Percentiles rank a stretch among this genome's conserved stretches.
These are phyloP conservation scores for Tarsius wallacei DNA, from an alignment of 2,797 vertebrate species.

Conservation along the genomic window DNA sequence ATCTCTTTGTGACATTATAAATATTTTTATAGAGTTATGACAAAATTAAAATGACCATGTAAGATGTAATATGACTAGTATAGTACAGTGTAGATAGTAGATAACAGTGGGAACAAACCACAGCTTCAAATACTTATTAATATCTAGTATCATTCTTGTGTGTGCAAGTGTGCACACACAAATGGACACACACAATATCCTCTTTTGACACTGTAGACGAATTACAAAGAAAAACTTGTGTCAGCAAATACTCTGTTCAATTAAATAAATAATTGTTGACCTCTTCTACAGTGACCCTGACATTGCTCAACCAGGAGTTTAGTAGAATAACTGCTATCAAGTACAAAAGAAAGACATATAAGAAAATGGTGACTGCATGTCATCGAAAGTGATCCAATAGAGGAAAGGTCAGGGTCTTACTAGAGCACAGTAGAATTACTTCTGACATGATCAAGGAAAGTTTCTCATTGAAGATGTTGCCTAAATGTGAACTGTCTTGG, in stretches of 20 bases:
- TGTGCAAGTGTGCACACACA: neutral
- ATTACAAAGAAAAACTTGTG: neutral
- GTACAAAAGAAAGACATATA: neutral
- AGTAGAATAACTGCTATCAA: neutral
- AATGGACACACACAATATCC: fast-evolving
- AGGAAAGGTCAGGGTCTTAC: neutral
- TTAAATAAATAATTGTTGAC: neutral
- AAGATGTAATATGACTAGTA: neutral
- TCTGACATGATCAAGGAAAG: neutral
- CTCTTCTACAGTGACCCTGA: neutral
- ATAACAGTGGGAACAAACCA: neutral
- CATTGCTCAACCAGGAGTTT: neutral
- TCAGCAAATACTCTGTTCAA: neutral
- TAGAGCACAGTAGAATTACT: neutral
- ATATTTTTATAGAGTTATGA: neutral
- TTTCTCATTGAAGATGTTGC: neutral
- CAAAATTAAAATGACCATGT: neutral
- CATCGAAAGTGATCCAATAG: neutral
- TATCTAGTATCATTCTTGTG: too few species aligned
- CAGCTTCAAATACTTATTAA: neutral
- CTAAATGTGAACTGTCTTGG: neutral
- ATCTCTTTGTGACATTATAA: neutral
- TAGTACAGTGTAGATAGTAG: neutral
- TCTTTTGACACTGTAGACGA: neutral
- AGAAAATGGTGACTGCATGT: neutral